Percentiles rank a stretch among this genome's conserved stretches.
Conservation (phyloP, 2,113 vertebrate genomes). For the Boulengeromyrus knoepffleri region DNA sequence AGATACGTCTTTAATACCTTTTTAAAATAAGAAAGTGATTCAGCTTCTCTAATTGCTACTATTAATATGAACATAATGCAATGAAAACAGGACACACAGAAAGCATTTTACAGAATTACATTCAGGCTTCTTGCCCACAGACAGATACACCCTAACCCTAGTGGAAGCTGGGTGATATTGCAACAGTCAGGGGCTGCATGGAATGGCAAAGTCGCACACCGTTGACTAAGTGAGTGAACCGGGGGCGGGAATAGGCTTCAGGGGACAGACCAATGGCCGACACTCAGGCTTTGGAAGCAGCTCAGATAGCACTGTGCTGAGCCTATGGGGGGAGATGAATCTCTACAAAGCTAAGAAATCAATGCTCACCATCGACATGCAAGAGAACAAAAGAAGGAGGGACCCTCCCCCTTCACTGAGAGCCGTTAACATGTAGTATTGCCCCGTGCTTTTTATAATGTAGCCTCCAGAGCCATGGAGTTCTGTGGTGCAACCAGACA, state of each 20-base stretch:
- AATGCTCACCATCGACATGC: background rate
- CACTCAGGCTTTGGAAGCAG: background rate
- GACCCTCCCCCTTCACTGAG: background rate
- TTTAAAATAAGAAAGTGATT: background rate
- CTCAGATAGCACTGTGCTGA: background rate
- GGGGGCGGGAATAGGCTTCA: background rate
- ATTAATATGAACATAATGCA: background rate
- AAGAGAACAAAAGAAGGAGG: no score
- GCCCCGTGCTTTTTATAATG: background rate
- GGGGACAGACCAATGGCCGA: background rate
- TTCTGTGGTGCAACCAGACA: background rate
- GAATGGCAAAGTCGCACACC: background rate
- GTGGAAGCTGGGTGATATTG: background rate
- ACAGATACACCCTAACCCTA: background rate
- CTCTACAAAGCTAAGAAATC: background rate
- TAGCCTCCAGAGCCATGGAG: background rate
- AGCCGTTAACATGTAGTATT: background rate
- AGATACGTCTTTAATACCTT: background rate
- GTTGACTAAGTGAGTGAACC: background rate
- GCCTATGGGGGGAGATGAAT: background rate
- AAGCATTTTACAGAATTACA: background rate
- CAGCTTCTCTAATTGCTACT: background rate
- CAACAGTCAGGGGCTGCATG: background rate
- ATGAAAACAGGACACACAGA: background rate
- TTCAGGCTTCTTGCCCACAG: background rate